Evolutionary conservation across 1,140 invertebrate species (phyloP).

Genomic region (Agrilus planipennis): DNA sequence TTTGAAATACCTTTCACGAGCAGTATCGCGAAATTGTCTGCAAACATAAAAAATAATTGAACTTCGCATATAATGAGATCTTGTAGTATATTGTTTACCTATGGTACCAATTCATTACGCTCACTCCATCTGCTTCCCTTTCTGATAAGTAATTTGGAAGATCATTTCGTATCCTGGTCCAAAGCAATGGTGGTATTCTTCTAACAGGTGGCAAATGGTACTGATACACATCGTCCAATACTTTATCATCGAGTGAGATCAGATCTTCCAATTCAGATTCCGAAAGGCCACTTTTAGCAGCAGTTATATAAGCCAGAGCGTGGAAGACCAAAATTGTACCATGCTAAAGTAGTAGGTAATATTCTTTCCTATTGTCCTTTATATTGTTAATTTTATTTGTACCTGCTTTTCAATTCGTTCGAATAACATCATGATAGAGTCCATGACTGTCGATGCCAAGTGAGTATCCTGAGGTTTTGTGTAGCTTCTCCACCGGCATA

Average conservation of each 20-base stretch:
- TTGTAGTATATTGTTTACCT: constrained; percentile 29
- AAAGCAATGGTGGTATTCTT: constrained; percentile 86
- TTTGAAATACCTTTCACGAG: constrained; percentile 90
- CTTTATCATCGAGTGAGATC: constrained; percentile 86
- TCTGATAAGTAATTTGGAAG: constrained; percentile 92
- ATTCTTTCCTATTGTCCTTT: background rate
- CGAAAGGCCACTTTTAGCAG: constrained; percentile 81
- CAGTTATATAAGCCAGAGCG: constrained; percentile 88
- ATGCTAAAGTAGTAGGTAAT: constrained; percentile 45
- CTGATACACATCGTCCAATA: constrained; percentile 95
- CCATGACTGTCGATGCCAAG: constrained; percentile 89
- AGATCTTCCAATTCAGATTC: constrained; percentile 91
- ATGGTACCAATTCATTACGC: constrained; percentile 96
- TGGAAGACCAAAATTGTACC: constrained; percentile 87
- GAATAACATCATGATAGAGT: constrained; percentile 94
- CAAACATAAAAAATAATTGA: too few relatives aligned
- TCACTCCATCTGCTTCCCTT: constrained; percentile 92
- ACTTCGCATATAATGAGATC: background rate
- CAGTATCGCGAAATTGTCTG: constrained; percentile 87
- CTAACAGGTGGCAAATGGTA: constrained; percentile 93
- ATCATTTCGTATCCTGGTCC: constrained; percentile 92
- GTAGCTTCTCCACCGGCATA: constrained; percentile 93
- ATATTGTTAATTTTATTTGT: constrained; percentile 6
- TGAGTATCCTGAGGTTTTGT: constrained; percentile 86
- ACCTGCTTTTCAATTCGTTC: constrained; percentile 87